Evolutionary conservation across 2,888 invertebrate genomes (phyloP), one percentile per base, ranked within the genome.

Genomic region (Amblyjoppa proteus): DNA sequence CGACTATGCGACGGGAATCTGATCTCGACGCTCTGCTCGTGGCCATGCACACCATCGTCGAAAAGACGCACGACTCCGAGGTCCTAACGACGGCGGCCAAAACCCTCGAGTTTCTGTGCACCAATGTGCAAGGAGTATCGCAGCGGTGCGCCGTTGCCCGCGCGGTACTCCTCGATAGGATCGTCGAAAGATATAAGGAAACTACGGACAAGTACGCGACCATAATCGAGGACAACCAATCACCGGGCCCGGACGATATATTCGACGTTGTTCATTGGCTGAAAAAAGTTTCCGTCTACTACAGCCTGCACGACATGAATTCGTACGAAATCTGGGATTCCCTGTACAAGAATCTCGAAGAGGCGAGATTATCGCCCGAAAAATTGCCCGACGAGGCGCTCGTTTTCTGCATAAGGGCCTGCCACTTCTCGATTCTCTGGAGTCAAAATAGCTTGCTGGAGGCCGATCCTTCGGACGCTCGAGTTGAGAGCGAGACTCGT

Each of bases 221-320:
- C 93, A 95, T 97, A 49, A 95, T 96, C 85, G 94, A 97, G 90
- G 96, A 96, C 92, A 97, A 97, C 92, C 98, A 98, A 90, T 96
- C 96, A 68, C 98, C 99, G 1, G 98, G 99, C 94, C 99, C 98
- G 89, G 99, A 99, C 95, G 99, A 99, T 94, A 96, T 97, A 66
- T 99, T 98, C 94, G 97, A 97, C 91, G 97, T 99, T 84, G 96
- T 97, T 74, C 98, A 98, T 91, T 97, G 98, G 1, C 95, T 99
- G 88, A 98, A 99, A 93, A 98, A 99, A 94, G 97, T 99, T 80
- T 97, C 98, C 69, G 97, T 99, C 90, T 97, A 99, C 95, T 99
- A 97, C 94, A 97, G 98, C 90, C 98, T 98, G 93, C 99, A 99
- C 94, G 98, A 99, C 95, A 96, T 99, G 92, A 98, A 98, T 94